Base-by-base conservation (phyloP, 2,797 vertebrate genomes). In the Allobates femoralis region DNA sequence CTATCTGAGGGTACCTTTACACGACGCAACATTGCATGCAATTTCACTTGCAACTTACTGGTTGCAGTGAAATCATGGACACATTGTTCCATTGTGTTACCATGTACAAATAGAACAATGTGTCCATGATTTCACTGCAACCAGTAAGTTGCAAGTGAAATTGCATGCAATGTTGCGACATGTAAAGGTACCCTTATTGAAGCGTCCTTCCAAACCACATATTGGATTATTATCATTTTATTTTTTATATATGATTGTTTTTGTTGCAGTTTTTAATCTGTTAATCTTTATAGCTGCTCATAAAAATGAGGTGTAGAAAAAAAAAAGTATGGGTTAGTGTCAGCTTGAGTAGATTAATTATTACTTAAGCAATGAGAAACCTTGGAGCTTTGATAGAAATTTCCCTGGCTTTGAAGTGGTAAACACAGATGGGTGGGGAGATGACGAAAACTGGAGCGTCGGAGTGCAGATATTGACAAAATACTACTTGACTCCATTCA, bases 321-420 rank as follows among this genome's bases (percentile, higher is more conserved):
- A 73, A 30, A 16, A 69, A 34, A 73, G 66, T 28, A 28, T 71
- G 73, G 67, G 32, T 60, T 81, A 3, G 37, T 81, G 51, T 67
- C 21, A 71, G 32, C 67, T 34, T 23, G 50, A 55, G 32, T 16
- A 77, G 37, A 77, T 78, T 53, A 34, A 67, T 84, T 76, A 76
- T 84, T 84, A 60, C 15, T 50, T 60, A 64, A 26, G 60, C n/a
- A 21, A 77, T 15, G n/a, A 79, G 64, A 46, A 64, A 64, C 78
- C 37, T 80, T 80, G 78, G 18, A 46, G 37, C n/a, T n/a, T 60
- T 34, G 51, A 80, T 28, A 26, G 34, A 79, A 56, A 16, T 66
- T 64, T 7, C 19, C 78, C 19, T 46, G 7, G 34, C 58, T 50
- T 41, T 80, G 26, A 80, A 50, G 58, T 64, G 58, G 58, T 78